Percentiles rank a stretch among this genome's conserved stretches.
phyloP scores from a whole-genome alignment of 1,140 invertebrate species.

The Drosophila melanica region DNA sequence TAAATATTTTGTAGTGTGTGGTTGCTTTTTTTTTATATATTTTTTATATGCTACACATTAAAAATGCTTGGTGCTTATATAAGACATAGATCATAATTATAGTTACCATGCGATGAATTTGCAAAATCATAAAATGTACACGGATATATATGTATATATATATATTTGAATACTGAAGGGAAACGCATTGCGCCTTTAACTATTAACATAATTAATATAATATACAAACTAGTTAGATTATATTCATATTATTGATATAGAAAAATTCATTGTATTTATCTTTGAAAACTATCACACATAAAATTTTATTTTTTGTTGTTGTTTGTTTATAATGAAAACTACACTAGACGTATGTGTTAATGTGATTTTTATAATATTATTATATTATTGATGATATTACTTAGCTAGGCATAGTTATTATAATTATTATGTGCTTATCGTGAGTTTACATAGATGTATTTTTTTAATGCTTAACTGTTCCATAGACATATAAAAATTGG shows the following conservation, averaged over 20 bases:
- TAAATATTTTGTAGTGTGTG: conserved; percentile 56
- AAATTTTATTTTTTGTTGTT: conserved; percentile 46
- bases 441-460: not conserved
- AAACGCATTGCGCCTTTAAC: conserved; percentile 27
- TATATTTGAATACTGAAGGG: conserved; percentile 29
- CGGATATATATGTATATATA: not conserved
- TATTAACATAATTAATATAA: conserved; percentile 13
- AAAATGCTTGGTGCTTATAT: conserved; percentile 75
- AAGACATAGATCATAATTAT: conserved; percentile 57
- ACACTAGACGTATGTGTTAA: conserved; percentile 55
- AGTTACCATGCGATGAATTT: conserved; percentile 23
- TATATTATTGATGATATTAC: conserved; percentile 26
- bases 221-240: conserved; percentile 20
- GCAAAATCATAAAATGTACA: conserved; percentile 11
- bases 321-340: conserved; percentile 37
- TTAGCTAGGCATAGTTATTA: conserved; percentile 15
- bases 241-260: conserved; percentile 35
- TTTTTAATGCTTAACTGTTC: conserved; percentile 59
- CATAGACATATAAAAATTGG: conserved; percentile 10
- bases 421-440: conserved; percentile 10
- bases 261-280: conserved; percentile 47
- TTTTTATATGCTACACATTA: conserved; percentile 71
- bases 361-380: conserved; percentile 18
- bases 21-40: conserved; percentile 12
- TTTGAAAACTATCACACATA: conserved; percentile 81